Evolutionary conservation across 2,888 invertebrate species (phyloP).

Genomic region (Oasisia sp.): DNA sequence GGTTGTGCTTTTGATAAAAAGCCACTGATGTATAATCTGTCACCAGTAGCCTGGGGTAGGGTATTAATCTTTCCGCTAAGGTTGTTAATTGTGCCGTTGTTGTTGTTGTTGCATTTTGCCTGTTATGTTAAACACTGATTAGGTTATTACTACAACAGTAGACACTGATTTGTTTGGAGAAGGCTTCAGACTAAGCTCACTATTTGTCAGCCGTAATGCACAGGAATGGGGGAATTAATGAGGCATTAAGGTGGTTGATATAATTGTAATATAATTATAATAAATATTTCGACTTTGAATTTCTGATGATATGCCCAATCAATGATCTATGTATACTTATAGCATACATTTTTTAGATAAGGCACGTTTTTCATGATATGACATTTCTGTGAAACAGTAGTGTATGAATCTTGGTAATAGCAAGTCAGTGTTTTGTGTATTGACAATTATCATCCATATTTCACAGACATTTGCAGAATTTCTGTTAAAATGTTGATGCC

Average conservation of each 20-base stretch:
- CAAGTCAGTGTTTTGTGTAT: background rate
- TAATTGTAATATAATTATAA: background rate
- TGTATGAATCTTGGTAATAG: background rate
- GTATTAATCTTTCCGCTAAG: background rate
- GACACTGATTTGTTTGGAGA: background rate
- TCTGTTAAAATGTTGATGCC: background rate
- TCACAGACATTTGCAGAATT: background rate
- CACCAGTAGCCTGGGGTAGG: background rate
- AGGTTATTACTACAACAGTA: background rate
- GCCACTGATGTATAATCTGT: background rate
- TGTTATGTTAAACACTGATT: background rate
- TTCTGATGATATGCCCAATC: background rate
- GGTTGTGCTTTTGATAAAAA: conserved; percentile 12
- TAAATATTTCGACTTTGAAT: background rate
- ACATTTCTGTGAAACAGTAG: background rate
- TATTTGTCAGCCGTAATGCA: background rate
- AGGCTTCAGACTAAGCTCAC: background rate
- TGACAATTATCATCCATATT: background rate
- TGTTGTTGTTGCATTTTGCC: background rate
- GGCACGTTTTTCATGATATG: background rate
- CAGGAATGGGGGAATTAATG: background rate
- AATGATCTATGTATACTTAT: background rate
- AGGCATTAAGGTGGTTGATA: background rate
- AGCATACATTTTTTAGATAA: too few species aligned
- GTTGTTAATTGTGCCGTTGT: background rate